Conservation (phyloP, 2,113 vertebrate species). For the Myotis lucifugus region DNA sequence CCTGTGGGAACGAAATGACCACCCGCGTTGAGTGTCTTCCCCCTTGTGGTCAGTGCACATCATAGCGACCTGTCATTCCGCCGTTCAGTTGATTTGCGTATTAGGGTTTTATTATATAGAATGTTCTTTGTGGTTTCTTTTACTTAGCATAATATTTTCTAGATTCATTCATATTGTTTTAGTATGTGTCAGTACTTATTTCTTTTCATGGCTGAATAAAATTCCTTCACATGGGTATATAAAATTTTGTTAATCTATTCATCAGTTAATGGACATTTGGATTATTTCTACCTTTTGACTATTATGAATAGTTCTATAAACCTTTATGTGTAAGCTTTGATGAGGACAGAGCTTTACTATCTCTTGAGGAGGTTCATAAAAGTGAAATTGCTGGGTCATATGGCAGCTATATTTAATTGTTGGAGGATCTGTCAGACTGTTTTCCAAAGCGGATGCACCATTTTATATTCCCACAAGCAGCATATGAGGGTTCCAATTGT, state of each 20-base stretch:
- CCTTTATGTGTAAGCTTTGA: not conserved
- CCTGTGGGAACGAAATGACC: too few species aligned
- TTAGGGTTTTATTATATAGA: too few species aligned
- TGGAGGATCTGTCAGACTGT: not conserved
- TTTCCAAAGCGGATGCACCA: not conserved
- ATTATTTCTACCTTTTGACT: not conserved
- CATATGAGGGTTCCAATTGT: not conserved
- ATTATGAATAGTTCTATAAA: not conserved
- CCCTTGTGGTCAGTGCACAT: too few species aligned
- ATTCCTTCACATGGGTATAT: not conserved
- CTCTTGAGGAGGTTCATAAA: not conserved
- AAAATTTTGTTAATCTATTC: not conserved
- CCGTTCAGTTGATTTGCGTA: too few species aligned
- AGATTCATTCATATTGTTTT: not conserved
- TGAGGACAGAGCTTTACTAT: not conserved
- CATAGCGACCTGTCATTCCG: too few species aligned
- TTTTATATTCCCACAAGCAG: not conserved
- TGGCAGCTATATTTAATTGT: not conserved
- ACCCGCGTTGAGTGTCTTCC: too few species aligned
- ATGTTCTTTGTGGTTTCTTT: not conserved
- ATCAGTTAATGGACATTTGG: not conserved
- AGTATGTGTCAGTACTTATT: not conserved
- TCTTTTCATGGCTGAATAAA: not conserved
- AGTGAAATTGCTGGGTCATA: not conserved
- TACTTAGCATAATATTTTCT: not conserved